Evolutionary conservation across 2,888 invertebrate genomes (phyloP).

Genomic region (Ischnus inquisitorius): DNA sequence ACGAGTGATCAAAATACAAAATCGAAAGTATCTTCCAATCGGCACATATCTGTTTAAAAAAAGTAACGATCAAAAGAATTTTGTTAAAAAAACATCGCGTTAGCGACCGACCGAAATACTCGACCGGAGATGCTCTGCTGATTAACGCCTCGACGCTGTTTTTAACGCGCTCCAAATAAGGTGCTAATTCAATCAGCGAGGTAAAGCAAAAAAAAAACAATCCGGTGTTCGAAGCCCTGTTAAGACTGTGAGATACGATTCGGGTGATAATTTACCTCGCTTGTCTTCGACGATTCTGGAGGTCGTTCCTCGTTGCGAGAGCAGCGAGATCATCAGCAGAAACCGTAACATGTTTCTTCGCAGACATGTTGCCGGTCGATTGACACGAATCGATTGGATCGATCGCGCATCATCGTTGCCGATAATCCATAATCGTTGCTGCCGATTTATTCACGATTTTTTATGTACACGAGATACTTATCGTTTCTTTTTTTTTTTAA

Average conservation of each 20-base stretch:
- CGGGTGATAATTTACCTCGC: slow-evolving; percentile 51
- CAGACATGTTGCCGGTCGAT: slow-evolving; percentile 64
- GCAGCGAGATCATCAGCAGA: slow-evolving; percentile 63
- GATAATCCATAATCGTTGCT: slow-evolving; percentile 38
- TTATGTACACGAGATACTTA: neutral
- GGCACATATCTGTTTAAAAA: neutral
- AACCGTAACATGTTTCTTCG: slow-evolving; percentile 69
- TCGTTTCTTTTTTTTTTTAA: neutral
- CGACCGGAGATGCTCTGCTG: too few species aligned
- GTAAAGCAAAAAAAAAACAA: neutral
- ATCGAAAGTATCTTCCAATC: neutral
- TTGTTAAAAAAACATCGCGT: too few species aligned
- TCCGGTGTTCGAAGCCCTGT: neutral
- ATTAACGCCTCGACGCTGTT: too few species aligned
- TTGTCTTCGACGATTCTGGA: slow-evolving; percentile 62
- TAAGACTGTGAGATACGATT: neutral
- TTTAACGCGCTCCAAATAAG: neutral
- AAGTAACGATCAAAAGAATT: too few species aligned
- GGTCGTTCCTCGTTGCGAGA: slow-evolving; percentile 50
- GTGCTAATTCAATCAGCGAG: neutral
- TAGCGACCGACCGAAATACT: too few species aligned
- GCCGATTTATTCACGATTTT: neutral
- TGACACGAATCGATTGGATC: slow-evolving; percentile 33
- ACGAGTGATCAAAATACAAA: slow-evolving; percentile 7
- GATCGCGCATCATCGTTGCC: slow-evolving; percentile 53